Conservation (phyloP, 2,797 vertebrate genomes). For the Sebastes reedi region DNA sequence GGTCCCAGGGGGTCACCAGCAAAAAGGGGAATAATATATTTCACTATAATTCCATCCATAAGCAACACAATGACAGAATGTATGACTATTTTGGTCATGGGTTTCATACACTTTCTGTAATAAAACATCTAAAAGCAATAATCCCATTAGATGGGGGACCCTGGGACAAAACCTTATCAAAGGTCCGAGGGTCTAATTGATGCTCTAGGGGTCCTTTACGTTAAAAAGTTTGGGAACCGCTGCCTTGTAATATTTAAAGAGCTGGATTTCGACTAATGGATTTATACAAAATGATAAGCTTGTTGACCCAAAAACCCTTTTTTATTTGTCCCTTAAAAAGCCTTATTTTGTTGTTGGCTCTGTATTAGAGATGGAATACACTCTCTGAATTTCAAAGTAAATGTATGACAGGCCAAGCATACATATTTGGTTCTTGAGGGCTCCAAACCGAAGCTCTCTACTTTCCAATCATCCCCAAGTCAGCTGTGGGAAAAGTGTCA, state of each 20-base stretch:
- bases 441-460: neutral
- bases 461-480: constrained; percentile 4
- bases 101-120: too few relatives aligned
- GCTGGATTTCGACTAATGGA: neutral
- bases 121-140: too few relatives aligned
- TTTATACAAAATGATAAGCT: constrained; percentile 6
- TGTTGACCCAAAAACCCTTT: neutral
- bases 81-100: too few relatives aligned
- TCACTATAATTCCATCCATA: too few relatives aligned
- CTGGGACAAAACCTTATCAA: too few relatives aligned
- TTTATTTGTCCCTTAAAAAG: neutral
- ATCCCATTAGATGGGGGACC: too few relatives aligned
- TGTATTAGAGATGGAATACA: neutral
- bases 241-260: neutral
- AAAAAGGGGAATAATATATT: too few relatives aligned
- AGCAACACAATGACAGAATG: too few relatives aligned
- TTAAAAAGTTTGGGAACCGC: too few relatives aligned
- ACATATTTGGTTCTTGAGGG: neutral
- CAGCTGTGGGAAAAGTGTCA: constrained; percentile 9
- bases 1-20: too few relatives aligned
- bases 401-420: neutral
- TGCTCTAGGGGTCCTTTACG: too few relatives aligned
- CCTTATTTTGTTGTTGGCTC: neutral
- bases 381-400: neutral
- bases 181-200: too few relatives aligned